Percentiles rank a stretch among this genome's conserved stretches.
These are phyloP conservation scores for Heliconius ethilla DNA, from an alignment of 2,888 invertebrate genomes.

Conservation along the genomic window DNA sequence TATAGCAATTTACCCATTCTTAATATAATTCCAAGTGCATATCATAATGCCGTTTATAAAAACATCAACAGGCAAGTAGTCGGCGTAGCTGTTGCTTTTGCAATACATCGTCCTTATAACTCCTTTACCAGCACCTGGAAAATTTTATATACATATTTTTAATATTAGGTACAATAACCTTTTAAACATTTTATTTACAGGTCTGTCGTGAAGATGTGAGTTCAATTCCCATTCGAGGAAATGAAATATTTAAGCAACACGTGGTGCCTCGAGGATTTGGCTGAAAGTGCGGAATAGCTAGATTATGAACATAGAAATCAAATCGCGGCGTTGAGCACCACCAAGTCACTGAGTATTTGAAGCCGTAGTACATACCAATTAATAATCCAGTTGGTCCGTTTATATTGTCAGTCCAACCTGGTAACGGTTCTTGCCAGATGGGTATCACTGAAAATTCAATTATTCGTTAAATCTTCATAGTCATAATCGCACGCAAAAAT, in stretches of 20 bases:
- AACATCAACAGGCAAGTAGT: conserved; percentile 90
- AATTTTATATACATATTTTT: not conserved
- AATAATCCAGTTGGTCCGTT: conserved; percentile 95
- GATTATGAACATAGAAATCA: too few relatives aligned
- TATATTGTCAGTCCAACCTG: conserved; percentile 95
- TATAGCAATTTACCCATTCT: conserved; percentile 67
- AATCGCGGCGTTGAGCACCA: too few relatives aligned
- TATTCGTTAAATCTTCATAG: too few relatives aligned
- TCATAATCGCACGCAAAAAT: too few relatives aligned
- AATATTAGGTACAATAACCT: not conserved
- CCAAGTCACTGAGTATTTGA: not conserved
- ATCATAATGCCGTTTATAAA: conserved; percentile 89
- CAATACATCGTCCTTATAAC: conserved; percentile 95
- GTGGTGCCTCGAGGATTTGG: too few relatives aligned
- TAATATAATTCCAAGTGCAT: conserved; percentile 85
- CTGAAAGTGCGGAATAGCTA: too few relatives aligned
- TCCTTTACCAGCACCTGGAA: conserved; percentile 89
- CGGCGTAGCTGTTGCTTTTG: conserved; percentile 88
- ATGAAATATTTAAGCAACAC: too few relatives aligned
- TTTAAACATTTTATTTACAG: not conserved
- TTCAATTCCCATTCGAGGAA: too few relatives aligned
- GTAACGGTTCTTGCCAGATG: conserved; percentile 90
- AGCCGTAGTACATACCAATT: conserved; percentile 66
- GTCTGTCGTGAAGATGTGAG: too few relatives aligned
- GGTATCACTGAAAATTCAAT: conserved; percentile 85